Percentiles rank a stretch among this genome's conserved stretches.
Evolutionary conservation across 1,140 invertebrate species (phyloP).

Genomic region (Saxidomus purpurata): DNA sequence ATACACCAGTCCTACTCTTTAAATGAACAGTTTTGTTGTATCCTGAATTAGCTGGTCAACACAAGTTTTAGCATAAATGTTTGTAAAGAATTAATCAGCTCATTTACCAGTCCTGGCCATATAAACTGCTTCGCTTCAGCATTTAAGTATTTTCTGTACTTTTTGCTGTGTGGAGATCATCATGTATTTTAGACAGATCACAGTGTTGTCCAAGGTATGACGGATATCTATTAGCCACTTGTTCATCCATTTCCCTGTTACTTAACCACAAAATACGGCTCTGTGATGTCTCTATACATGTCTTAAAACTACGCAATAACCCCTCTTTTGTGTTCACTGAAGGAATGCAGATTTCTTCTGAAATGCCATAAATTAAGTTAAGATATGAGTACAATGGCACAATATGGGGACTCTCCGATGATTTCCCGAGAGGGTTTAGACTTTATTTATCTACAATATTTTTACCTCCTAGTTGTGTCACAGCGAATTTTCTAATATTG

Average conservation of each 20-base stretch:
- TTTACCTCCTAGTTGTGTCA: neutral
- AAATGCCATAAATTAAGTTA: conserved; percentile 8
- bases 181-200: neutral
- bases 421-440: neutral
- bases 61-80: too few species aligned
- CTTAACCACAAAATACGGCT: neutral
- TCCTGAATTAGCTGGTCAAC: too few species aligned
- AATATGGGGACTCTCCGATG: neutral
- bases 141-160: too few species aligned
- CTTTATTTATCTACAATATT: neutral
- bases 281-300: neutral
- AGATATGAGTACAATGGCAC: neutral
- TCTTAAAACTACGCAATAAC: neutral
- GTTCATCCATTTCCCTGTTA: conserved; percentile 17
- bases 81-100: too few species aligned
- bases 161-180: neutral
- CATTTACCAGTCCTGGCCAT: too few species aligned
- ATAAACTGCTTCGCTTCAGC: too few species aligned
- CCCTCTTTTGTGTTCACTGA: conserved; percentile 5
- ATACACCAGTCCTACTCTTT: too few species aligned
- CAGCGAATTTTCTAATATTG: neutral
- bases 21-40: too few species aligned
- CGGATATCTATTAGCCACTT: conserved; percentile 25
- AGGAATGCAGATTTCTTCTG: conserved; percentile 37
- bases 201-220: conserved; percentile 24